Conservation (phyloP, 92 coral and sea anemone genomes). For the Heteractis magnifica region DNA sequence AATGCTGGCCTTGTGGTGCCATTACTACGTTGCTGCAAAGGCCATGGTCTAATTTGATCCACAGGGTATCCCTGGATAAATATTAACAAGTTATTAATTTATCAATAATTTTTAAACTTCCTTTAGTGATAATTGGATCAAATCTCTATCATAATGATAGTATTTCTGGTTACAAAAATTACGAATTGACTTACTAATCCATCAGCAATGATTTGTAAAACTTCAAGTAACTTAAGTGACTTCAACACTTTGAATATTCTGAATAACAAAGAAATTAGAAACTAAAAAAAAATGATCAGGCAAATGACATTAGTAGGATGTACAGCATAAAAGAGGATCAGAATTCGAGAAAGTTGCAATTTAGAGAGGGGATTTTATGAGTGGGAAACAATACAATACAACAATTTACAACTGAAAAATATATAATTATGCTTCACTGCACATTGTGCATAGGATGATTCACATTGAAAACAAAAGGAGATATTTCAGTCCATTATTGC, state of each 20-base stretch:
- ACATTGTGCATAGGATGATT: too few relatives aligned
- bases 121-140: too few relatives aligned
- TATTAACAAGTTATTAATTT: not conserved
- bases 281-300: not conserved
- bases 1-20: slow-evolving; percentile 85
- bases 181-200: slow-evolving; percentile 69
- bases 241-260: slow-evolving; percentile 91
- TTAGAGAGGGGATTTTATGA: not conserved
- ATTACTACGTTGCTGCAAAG: slow-evolving; percentile 86
- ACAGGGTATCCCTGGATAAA: slow-evolving; percentile 75
- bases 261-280: not conserved
- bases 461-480: too few relatives aligned
- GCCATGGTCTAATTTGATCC: slow-evolving; percentile 95
- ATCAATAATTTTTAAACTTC: not conserved
- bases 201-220: slow-evolving; percentile 80
- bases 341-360: not conserved
- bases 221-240: slow-evolving; percentile 76
- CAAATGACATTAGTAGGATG: not conserved
- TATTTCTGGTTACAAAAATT: not conserved
- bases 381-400: too few relatives aligned
- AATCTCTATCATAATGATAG: too few relatives aligned
- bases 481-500: too few relatives aligned
- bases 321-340: not conserved
- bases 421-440: too few relatives aligned
- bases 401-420: too few relatives aligned